Evolutionary conservation across 2,797 vertebrate species (phyloP).

Genomic region (Bryconaethiops microstoma): DNA sequence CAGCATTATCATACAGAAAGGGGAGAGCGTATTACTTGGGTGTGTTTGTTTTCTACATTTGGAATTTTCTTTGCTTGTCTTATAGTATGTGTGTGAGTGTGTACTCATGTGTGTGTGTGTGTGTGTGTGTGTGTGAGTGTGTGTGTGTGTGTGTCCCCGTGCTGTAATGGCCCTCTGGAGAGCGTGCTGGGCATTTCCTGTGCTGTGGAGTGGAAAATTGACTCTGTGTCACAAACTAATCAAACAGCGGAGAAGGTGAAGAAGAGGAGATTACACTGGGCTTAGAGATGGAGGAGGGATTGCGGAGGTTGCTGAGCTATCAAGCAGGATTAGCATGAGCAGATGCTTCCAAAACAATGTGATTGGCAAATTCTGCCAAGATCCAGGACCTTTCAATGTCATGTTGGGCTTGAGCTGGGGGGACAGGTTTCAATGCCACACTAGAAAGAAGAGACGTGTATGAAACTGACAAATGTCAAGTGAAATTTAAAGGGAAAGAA

Average conservation of each 20-base stretch:
- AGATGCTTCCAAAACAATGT: constrained; percentile 65
- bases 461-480: constrained; percentile 14
- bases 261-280: constrained; percentile 46
- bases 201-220: constrained; percentile 76
- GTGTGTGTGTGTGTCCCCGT: constrained; percentile 53
- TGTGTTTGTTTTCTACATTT: constrained; percentile 14
- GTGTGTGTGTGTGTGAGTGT: background rate
- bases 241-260: constrained; percentile 69
- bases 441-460: background rate
- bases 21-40: background rate
- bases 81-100: background rate
- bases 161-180: constrained; percentile 39
- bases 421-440: constrained; percentile 33
- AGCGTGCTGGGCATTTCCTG: constrained; percentile 58
- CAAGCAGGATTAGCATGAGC: constrained; percentile 61
- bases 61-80: constrained; percentile 8
- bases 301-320: constrained; percentile 61
- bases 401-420: constrained; percentile 35
- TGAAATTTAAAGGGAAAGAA: constrained; percentile 9
- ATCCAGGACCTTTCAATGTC: constrained; percentile 6
- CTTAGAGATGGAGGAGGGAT: constrained; percentile 40
- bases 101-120: background rate
- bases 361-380: constrained; percentile 30
- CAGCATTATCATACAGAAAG: constrained; percentile 45
- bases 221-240: constrained; percentile 77